These are phyloP conservation scores for Macrocentrus cingulum DNA, from an alignment of 1,140 invertebrate genomes.

Conservation along the genomic window DNA sequence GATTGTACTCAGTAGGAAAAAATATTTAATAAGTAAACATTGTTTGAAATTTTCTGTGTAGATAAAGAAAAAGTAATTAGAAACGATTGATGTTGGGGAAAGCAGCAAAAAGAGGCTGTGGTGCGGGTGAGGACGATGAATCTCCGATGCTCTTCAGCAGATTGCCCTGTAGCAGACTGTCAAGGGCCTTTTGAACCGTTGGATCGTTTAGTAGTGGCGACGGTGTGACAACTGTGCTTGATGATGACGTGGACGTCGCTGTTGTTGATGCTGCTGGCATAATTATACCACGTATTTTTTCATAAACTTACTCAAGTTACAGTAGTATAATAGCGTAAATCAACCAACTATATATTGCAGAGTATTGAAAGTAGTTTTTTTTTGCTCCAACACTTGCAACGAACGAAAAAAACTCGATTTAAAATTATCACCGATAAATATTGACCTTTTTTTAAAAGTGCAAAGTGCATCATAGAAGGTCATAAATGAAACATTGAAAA, in stretches of 20 bases:
- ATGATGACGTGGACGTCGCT: conserved; percentile 35
- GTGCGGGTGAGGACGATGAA: conserved; percentile 36
- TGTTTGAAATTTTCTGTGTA: too few species aligned
- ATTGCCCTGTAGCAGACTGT: conserved; percentile 70
- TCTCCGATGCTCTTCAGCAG: conserved; percentile 62
- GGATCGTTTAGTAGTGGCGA: conserved; percentile 70
- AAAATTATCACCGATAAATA: too few species aligned
- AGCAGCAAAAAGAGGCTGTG: conserved; percentile 53
- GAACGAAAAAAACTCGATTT: not conserved
- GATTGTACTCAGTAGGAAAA: too few species aligned
- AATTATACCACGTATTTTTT: conserved; percentile 24
- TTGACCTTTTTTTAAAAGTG: too few species aligned
- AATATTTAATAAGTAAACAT: too few species aligned
- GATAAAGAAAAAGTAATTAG: conserved; percentile 37
- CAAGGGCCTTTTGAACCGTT: conserved; percentile 74
- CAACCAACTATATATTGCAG: too few species aligned
- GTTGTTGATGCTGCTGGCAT: conserved; percentile 39
- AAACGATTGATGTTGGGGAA: conserved; percentile 54
- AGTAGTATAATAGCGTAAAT: too few species aligned
- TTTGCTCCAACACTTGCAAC: too few species aligned
- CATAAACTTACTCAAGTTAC: conserved; percentile 16
- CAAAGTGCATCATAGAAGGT: too few species aligned
- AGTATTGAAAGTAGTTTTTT: too few species aligned
- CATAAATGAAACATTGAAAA: too few species aligned
- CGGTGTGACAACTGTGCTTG: conserved; percentile 45